Evolutionary conservation across 2,888 invertebrate genomes (phyloP), one percentile per base, ranked within the genome.

Genomic region (Macaria notata): DNA sequence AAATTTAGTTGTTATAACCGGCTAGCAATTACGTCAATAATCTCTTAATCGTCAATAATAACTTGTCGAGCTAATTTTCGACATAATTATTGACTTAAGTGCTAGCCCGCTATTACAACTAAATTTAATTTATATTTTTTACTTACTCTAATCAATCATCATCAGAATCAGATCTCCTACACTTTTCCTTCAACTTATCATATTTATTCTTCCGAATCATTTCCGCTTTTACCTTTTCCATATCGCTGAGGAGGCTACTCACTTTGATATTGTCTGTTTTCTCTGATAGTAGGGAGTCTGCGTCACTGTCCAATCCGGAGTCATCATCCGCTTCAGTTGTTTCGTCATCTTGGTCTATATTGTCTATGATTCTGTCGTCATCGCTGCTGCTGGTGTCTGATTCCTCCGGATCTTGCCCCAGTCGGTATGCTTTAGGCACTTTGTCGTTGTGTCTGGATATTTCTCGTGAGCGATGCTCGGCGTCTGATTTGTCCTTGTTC

Each of bases 371-470:
- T 19, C 3, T 7, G 33, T 36, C 33, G 33, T 9, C 41, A n/a
- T 41, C 41, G 41, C 6, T 62, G 47, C 61, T 62, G 44, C 78
- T 82, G 0, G 86, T 85, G 9, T 84, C 87, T 0, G 86, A 84
- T 4, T 55, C 36, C 3, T 49, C 51, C 0, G 62, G 53, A 3
- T 63, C 58, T n/a, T 71, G 68, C 50, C 74, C 76, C 0, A 79
- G 70, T 41, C 86, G 72, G 65, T 91, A 91, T 0, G 91, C 91
- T 63, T 84, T 87, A 0, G 91, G 91, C 3, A 89, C 82, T 45
- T 72, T 78, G 46, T 88, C 86, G n/a, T 81, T 68, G 61, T 69
- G 29, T 19, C 19, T 7, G 33, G 33, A 36, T 1, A 36, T 36
- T 36, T 59, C 65, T 8, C 54, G 63, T 63, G 36, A 64, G 64